phyloP scores from a whole-genome alignment of 2,888 invertebrate species.

The Sarcophaga caerulescens region DNA sequence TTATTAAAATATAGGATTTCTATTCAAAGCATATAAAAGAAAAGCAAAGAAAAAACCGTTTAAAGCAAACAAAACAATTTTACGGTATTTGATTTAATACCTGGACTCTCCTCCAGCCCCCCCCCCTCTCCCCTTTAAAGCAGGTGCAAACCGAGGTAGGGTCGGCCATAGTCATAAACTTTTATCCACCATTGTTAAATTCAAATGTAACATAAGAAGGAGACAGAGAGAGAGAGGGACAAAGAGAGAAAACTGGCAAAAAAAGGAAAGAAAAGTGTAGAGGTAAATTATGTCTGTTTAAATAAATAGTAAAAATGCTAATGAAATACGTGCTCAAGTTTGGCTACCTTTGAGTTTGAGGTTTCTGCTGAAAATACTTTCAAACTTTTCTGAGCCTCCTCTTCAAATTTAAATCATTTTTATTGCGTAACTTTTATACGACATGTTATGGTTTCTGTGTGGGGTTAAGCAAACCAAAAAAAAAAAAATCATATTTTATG shows the following conservation, averaged over 20 bases:
- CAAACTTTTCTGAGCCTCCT: not conserved
- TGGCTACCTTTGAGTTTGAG: constrained; percentile 38
- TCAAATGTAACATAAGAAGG: not conserved
- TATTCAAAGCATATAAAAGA: not conserved
- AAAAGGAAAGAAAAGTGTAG: not conserved
- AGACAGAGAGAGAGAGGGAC: not conserved
- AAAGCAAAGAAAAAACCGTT: not conserved
- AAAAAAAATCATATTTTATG: not conserved
- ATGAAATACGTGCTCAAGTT: constrained; percentile 65
- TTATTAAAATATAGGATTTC: not conserved
- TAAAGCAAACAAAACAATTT: constrained; percentile 54
- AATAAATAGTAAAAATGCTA: constrained; percentile 64
- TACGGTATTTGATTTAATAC: constrained; percentile 66
- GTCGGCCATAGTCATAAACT: constrained; percentile 1
- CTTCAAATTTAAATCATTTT: constrained; percentile 21
- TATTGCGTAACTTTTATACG: not conserved
- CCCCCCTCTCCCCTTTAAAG: not conserved
- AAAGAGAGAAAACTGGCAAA: not conserved
- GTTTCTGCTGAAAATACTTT: not conserved
- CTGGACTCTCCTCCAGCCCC: not conserved
- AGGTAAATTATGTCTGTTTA: constrained; percentile 34
- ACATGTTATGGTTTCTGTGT: not conserved
- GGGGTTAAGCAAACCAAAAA: not conserved
- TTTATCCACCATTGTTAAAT: constrained; percentile 30
- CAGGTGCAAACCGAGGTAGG: not conserved